Base-by-base conservation (phyloP, 2,113 vertebrate species). In the Brachionichthys hirsutus region DNA sequence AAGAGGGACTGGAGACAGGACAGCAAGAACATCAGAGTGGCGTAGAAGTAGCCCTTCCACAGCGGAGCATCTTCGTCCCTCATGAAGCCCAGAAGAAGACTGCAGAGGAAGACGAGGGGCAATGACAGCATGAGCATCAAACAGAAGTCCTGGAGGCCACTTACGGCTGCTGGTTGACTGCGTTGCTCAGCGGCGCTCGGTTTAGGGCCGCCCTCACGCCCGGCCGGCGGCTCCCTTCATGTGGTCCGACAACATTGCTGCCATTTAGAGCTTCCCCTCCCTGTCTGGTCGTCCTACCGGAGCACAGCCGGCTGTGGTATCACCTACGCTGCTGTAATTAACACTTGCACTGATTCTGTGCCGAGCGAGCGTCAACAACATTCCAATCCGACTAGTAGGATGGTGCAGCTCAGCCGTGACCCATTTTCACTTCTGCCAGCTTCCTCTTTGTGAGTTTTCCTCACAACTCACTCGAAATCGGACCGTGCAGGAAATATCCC, bases 31-130 rank as follows among this genome's bases (percentile, higher is more conserved):
- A 98, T 89, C 12, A 93, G 65, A 0, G 82, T 81, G 1, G 94
- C 94, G 0, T 92, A 94, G 81, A 95, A 89, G 62, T 92, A 94
- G 64, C 95, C 95, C n/a, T 93, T 92, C 96, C 95, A 98, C 58
- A 85, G 63, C 0, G 94, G 92, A 24, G 90, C 85, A 0, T 89
- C 79, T 20, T 76, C 63, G 1, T 93, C 90, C 6, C 85, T 88
- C 51, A 94, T 91, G 73, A 97, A 97, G 60, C 87, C 89, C 82
- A 98, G 83, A 36, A 97, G 93, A 51, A 98, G 90, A 78, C 95
- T 98, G 75, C 2, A 47, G 60, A 70, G 15, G 52, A 30, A 48
- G 42, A 58, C 4, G 24, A 30, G 24, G 4, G 24, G n/a, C n/a
- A 30, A 30, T 30, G 24, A 14, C 24, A 51, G 53, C 65, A 49